Evolutionary conservation across 2,113 vertebrate species (phyloP).

Genomic region (Solea senegalensis): DNA sequence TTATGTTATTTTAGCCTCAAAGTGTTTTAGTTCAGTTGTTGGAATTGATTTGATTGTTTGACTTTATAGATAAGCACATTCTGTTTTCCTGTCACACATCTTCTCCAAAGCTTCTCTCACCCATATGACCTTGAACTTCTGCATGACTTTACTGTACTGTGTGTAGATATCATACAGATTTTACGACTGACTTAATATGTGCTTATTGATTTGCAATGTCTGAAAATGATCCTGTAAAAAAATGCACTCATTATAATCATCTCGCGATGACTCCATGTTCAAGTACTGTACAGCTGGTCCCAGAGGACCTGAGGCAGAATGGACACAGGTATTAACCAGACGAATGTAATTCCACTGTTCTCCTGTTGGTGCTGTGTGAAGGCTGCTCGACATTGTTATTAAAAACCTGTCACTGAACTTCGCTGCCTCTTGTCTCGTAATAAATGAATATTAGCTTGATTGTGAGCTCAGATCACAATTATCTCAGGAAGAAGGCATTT

Average conservation of each 20-base stretch:
- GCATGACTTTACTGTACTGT: slow-evolving; percentile 18
- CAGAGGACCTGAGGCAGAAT: slow-evolving; percentile 30
- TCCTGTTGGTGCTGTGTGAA: slow-evolving; percentile 45
- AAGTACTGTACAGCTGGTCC: slow-evolving; percentile 45
- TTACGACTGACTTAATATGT: slow-evolving; percentile 30
- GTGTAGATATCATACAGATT: slow-evolving; percentile 22
- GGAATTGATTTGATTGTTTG: slow-evolving; percentile 46
- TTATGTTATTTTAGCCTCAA: slow-evolving; percentile 37
- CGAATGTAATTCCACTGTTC: slow-evolving; percentile 51
- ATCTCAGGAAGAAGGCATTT: slow-evolving; percentile 15
- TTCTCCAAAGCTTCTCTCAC: slow-evolving; percentile 39
- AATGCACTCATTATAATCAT: slow-evolving; percentile 28
- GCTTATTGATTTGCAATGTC: slow-evolving; percentile 39
- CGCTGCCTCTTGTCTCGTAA: slow-evolving; percentile 44
- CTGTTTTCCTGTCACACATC: slow-evolving; percentile 55
- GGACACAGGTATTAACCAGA: slow-evolving; percentile 31
- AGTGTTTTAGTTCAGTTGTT: slow-evolving; percentile 50
- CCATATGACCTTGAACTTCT: slow-evolving; percentile 40
- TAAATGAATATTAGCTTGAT: slow-evolving; percentile 48
- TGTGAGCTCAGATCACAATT: slow-evolving; percentile 34
- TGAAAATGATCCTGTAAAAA: slow-evolving; percentile 21
- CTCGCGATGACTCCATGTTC: slow-evolving; percentile 9
- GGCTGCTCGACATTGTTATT: slow-evolving; percentile 64
- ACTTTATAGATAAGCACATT: slow-evolving; percentile 43
- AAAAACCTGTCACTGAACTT: slow-evolving; percentile 57